Evolutionary conservation across 2,113 vertebrate species (phyloP).

Genomic region (Dascyllus trimaculatus): DNA sequence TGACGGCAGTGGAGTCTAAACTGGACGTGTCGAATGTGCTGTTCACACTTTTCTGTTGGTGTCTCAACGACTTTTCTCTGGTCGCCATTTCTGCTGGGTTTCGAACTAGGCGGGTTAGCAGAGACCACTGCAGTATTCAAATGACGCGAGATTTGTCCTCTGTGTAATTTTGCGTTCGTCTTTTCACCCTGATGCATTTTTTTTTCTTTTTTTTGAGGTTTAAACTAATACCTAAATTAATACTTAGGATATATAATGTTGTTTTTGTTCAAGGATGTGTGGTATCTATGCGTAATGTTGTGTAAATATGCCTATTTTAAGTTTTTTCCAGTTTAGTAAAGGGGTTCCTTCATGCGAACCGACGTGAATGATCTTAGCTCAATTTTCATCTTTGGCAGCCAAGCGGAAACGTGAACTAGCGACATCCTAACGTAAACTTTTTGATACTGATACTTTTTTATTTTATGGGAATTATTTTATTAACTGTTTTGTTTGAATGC

Average conservation of each 20-base stretch:
- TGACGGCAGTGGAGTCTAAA: conserved; percentile 9
- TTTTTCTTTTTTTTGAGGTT: neutral
- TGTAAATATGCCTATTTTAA: too few species aligned
- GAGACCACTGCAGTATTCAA: too few species aligned
- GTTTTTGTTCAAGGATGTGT: too few species aligned
- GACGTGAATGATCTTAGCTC: conserved; percentile 6
- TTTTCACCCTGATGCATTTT: neutral
- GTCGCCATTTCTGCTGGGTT: conserved; percentile 61
- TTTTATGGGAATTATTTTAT: neutral
- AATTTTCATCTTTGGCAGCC: conserved; percentile 20
- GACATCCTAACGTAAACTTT: neutral
- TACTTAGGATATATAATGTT: too few species aligned
- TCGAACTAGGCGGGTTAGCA: conserved; percentile 50
- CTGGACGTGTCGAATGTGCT: conserved; percentile 31
- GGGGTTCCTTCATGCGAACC: neutral
- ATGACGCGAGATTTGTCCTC: fast-evolving
- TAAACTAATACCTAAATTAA: too few species aligned
- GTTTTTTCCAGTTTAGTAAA: neutral
- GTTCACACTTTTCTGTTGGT: neutral
- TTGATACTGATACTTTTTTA: fast-evolving
- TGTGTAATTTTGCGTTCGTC: conserved; percentile 48
- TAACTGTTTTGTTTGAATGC: neutral
- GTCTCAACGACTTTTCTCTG: neutral
- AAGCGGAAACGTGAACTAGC: conserved; percentile 8
- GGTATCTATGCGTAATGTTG: too few species aligned